Evolutionary conservation across 2,113 vertebrate genomes (phyloP).

Genomic region (Cyprinodon tularosa): DNA sequence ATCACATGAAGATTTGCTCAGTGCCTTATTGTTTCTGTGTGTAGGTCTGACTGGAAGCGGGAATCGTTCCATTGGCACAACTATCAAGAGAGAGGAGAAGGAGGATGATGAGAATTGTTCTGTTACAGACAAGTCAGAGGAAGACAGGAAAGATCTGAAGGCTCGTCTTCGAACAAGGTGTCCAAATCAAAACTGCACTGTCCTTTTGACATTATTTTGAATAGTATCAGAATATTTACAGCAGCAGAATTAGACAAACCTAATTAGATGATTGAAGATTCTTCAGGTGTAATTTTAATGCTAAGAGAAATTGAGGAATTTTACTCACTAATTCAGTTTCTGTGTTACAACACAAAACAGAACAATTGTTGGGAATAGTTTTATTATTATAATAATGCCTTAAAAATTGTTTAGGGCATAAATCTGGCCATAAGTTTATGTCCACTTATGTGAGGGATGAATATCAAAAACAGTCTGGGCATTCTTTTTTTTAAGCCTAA

Average conservation of each 20-base stretch:
- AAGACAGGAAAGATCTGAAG: constrained; percentile 92
- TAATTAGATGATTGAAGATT: neutral
- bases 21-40: constrained; percentile 2
- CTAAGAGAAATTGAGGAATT: neutral
- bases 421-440: neutral
- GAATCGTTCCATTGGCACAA: constrained; percentile 72
- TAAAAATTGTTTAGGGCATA: neutral
- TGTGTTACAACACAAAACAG: neutral
- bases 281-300: neutral
- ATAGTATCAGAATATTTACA: neutral
- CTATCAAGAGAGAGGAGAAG: constrained; percentile 91
- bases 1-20: neutral
- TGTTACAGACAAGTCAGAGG: constrained; percentile 86
- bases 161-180: constrained; percentile 87
- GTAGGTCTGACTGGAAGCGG: constrained; percentile 78
- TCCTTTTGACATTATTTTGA: neutral
- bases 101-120: constrained; percentile 92
- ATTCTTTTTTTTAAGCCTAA: neutral
- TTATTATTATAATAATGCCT: neutral
- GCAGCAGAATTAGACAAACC: neutral
- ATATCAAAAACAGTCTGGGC: neutral
- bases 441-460: neutral
- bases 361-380: neutral
- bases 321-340: neutral
- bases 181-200: constrained; percentile 42